Evolutionary conservation across 2,113 vertebrate genomes (phyloP), one percentile per base, ranked within the genome.

Genomic region (Mustelus asterias): DNA sequence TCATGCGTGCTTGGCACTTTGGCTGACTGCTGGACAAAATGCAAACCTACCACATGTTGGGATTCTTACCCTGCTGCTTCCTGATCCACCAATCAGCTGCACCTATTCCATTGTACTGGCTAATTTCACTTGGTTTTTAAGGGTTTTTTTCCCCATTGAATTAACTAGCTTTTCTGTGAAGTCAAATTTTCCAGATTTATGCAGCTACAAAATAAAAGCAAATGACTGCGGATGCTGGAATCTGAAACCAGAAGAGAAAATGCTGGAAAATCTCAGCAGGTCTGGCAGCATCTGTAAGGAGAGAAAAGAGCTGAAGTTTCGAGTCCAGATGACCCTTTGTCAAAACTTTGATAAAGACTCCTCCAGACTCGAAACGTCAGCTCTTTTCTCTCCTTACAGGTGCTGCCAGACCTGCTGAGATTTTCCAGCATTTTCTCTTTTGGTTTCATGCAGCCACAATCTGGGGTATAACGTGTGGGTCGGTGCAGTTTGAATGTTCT

Each of bases 1-100:
- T 96, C 96, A 94, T 96, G 94, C 95, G 5, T n/a, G 13, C 14
- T 65, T 69, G 37, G 60, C 37, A 16, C 33, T 11, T 14, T 92
- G 26, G 26, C 44, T 92, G 58, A 92, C 11, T 63, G 22, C 60
- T 16, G 60, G 37, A 37, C 14, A 37, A 9, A 67, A 93, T 37
- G 18, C 48, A 89, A 89, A 92, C 60, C 33, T 22, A 65, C 89
- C 44, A 58, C 54, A 6, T 60, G 24, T 33, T 10, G 33, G 29
- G 6, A 92, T 37, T 92, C 89, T 37, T n/a, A 37, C 20, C 14
- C 16, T 92, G 20, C 37, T 0, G 16, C 18, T 65, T 92, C 26
- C n/a, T 37, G 58, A 20, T 1, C 4, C 60, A 37, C 60, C 37
- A 1, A 2, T 92, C 29, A 92, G 89, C 14, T 65, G 22, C 48